Conservation (phyloP, 2,888 invertebrate species). For the Pollenia angustigena region DNA sequence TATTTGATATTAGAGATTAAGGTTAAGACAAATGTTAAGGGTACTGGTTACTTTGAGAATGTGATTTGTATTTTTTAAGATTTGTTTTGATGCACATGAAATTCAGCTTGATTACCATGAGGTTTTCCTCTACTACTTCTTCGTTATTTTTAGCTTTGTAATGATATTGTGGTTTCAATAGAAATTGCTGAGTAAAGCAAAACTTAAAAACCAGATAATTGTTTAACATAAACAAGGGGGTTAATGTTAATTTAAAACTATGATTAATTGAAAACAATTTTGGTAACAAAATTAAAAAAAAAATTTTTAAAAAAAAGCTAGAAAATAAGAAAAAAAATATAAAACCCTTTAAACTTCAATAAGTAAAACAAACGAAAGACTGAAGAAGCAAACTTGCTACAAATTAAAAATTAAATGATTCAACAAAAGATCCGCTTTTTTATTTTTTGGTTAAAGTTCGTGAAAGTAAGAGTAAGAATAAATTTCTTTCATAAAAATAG, state of each 20-base stretch:
- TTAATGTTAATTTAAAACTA: background rate
- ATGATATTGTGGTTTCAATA: constrained; percentile 27
- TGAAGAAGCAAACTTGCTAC: constrained; percentile 9
- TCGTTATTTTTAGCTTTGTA: background rate
- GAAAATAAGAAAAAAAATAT: background rate
- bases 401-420: too few relatives aligned
- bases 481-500: too few relatives aligned
- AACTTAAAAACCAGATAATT: background rate
- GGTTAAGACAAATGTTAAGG: constrained; percentile 70
- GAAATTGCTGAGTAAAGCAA: background rate
- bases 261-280: constrained; percentile 28
- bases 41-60: constrained; percentile 34
- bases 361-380: constrained; percentile 16
- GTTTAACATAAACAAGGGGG: constrained; percentile 3
- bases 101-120: constrained; percentile 20
- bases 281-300: background rate
- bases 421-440: too few relatives aligned
- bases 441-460: too few relatives aligned
- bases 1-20: constrained; percentile 62
- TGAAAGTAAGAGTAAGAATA: too few relatives aligned
- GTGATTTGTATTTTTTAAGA: background rate
- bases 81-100: background rate
- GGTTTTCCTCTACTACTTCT: background rate
- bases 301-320: background rate
- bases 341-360: background rate